A percentile compares a stretch with the other conserved stretches of the same genome.
Conservation (phyloP, 2,113 vertebrate genomes). For the Pan paniscus region DNA sequence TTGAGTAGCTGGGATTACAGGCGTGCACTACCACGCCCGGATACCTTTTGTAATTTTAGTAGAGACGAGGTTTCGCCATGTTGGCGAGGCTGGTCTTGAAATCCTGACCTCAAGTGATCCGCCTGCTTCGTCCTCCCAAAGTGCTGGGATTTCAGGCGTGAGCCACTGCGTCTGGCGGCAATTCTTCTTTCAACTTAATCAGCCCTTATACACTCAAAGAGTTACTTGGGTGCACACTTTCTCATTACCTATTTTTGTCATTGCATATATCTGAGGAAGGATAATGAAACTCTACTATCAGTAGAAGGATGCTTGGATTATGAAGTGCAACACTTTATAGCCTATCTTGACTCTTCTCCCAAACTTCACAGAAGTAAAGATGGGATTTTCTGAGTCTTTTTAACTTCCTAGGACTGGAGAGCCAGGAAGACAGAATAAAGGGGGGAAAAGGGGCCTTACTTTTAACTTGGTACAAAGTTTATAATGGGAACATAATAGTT, state of each 20-base stretch:
- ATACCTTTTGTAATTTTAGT: too few species aligned
- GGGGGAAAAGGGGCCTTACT: not conserved
- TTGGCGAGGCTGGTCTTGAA: too few species aligned
- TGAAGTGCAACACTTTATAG: not conserved
- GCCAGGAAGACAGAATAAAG: not conserved
- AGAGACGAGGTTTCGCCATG: too few species aligned
- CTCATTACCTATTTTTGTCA: not conserved
- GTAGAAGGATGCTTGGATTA: not conserved
- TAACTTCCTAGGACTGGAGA: not conserved
- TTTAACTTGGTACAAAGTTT: not conserved
- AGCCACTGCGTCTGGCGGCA: too few species aligned
- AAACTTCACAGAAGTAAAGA: constrained; percentile 19
- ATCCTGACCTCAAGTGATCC: too few species aligned
- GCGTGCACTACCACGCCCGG: too few species aligned
- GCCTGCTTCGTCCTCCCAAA: too few species aligned
- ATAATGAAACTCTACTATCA: not conserved
- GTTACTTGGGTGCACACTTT: not conserved
- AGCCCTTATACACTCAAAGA: not conserved
- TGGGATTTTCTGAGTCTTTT: not conserved
- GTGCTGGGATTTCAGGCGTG: too few species aligned
- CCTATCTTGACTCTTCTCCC: not conserved
- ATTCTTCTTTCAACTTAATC: not conserved
- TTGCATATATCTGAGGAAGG: not conserved
- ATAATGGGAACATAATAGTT: not conserved
- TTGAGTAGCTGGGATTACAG: too few species aligned